Conservation (phyloP, 2,113 vertebrate species). For the Egretta garzetta region DNA sequence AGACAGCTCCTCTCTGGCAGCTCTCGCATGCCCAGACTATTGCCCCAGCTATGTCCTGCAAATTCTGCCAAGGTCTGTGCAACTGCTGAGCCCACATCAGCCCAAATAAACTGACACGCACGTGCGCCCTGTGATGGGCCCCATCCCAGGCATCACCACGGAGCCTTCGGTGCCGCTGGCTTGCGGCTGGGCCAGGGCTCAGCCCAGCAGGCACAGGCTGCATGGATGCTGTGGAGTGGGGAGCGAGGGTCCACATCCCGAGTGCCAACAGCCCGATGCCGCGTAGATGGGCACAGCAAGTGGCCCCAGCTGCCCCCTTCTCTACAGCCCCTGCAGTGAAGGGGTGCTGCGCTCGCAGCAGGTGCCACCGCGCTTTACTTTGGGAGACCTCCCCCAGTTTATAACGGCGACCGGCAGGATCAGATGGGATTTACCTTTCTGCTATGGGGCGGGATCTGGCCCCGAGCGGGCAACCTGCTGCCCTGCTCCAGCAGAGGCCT, state of each 20-base stretch:
- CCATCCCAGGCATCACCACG: rapidly evolving
- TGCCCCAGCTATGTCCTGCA: rapidly evolving
- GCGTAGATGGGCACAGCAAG: rapidly evolving
- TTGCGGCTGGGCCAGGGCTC: background rate
- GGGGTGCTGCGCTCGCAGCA: rapidly evolving
- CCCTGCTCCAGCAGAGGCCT: background rate
- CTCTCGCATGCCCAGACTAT: rapidly evolving
- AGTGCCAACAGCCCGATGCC: background rate
- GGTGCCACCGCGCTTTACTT: background rate
- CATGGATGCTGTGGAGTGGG: background rate
- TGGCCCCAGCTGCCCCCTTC: background rate
- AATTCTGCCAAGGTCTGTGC: background rate
- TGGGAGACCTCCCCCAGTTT: background rate
- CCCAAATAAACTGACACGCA: background rate
- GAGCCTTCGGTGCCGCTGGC: background rate
- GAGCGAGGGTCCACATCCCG: background rate
- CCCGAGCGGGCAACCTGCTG: background rate
- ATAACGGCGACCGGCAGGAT: background rate
- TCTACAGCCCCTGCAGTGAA: background rate
- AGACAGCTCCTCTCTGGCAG: background rate
- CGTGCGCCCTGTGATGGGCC: rapidly evolving
- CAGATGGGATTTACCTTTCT: background rate
- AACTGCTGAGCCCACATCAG: background rate
- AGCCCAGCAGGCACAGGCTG: rapidly evolving
- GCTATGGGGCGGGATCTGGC: background rate